A percentile compares a stretch with the other conserved stretches of the same genome.
Conservation (phyloP, 2,113 vertebrate genomes). For the Pelusios castaneus region DNA sequence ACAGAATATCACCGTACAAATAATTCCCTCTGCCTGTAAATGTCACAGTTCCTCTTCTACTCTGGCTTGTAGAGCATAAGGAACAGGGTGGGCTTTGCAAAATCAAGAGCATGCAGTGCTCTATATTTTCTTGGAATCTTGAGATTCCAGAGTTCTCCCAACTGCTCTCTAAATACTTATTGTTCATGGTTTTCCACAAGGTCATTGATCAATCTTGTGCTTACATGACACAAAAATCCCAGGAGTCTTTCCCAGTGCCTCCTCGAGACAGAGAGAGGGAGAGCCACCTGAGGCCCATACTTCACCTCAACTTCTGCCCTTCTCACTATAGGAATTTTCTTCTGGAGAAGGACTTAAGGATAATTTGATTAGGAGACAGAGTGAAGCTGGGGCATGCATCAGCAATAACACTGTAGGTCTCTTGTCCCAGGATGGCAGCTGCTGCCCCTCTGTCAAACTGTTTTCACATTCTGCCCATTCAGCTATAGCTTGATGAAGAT, state of each 20-base stretch:
- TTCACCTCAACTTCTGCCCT: background rate
- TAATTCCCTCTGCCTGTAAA: background rate
- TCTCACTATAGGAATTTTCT: background rate
- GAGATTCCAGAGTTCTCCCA: background rate
- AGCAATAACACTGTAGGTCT: background rate
- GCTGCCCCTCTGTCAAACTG: background rate
- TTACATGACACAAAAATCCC: background rate
- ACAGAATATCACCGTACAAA: background rate
- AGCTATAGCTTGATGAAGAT: background rate
- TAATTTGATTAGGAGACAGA: background rate
- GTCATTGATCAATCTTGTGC: background rate
- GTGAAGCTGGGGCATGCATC: background rate
- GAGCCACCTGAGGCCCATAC: background rate
- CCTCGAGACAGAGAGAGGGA: background rate
- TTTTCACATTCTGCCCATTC: background rate
- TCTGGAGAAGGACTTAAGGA: background rate
- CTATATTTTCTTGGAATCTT: background rate
- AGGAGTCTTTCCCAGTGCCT: background rate
- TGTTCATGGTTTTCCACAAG: background rate
- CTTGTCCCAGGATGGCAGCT: background rate
- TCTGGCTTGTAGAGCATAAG: background rate
- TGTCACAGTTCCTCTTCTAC: background rate
- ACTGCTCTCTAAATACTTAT: background rate
- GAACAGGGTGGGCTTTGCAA: background rate
- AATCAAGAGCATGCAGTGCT: background rate